Evolutionary conservation across 2,888 invertebrate species (phyloP).

Genomic region (Pyrocoelia pectoralis): DNA sequence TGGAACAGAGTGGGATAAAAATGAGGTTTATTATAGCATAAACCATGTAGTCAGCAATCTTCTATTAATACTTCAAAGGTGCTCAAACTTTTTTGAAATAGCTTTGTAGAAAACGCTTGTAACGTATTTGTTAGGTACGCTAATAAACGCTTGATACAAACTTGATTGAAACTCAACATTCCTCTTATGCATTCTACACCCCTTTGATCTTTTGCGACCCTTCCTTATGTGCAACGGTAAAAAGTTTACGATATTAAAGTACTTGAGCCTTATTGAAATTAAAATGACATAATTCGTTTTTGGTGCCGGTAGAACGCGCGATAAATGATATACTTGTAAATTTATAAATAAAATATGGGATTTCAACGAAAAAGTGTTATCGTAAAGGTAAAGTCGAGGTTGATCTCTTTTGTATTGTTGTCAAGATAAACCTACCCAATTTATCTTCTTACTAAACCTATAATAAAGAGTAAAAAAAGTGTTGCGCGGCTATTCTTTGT

Average conservation of each 20-base stretch:
- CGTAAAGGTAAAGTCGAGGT: too few species aligned
- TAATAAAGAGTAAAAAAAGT: not conserved
- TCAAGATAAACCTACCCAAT: not conserved
- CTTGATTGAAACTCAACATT: constrained; percentile 31
- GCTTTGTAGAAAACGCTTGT: constrained; percentile 7
- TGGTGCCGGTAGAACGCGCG: too few species aligned
- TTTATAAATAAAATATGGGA: not conserved
- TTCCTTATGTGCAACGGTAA: not conserved
- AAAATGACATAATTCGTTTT: too few species aligned
- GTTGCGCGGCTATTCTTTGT: too few species aligned
- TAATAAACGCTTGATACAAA: constrained; percentile 17
- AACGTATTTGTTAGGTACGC: constrained; percentile 20
- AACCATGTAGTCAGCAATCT: constrained; percentile 6
- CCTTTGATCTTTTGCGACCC: constrained; percentile 17
- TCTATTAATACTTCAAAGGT: constrained; percentile 10
- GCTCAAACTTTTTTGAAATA: constrained; percentile 13
- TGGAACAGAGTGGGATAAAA: not conserved
- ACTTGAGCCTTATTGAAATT: too few species aligned
- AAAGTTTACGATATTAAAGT: too few species aligned
- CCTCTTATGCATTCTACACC: constrained; percentile 18
- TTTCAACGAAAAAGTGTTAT: not conserved
- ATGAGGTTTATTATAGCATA: not conserved
- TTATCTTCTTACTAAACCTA: not conserved
- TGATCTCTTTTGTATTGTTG: not conserved
- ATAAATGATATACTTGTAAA: not conserved